Evolutionary conservation across 1,140 invertebrate species (phyloP).

Genomic region (Centruroides sculpturatus): DNA sequence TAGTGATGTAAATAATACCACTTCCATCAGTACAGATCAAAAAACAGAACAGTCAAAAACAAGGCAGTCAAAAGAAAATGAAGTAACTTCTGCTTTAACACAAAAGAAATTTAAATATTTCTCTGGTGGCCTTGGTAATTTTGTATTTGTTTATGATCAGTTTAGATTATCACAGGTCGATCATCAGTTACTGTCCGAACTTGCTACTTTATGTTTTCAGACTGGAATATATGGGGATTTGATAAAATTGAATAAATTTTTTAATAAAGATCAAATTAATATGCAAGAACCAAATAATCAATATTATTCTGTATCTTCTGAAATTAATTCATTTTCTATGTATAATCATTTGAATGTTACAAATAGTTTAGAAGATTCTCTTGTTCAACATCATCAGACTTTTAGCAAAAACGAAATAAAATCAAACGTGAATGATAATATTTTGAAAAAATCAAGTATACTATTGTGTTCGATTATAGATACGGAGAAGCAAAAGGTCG

Average conservation of each 20-base stretch:
- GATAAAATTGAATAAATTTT: not conserved
- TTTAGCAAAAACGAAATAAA: too few species aligned
- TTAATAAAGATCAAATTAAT: not conserved
- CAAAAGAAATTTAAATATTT: too few species aligned
- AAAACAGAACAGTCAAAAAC: too few species aligned
- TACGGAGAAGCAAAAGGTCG: too few species aligned
- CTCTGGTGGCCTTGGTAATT: constrained; percentile 1
- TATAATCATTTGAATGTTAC: too few species aligned
- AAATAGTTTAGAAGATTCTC: not conserved
- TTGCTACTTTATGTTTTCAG: constrained; percentile 10
- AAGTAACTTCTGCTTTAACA: too few species aligned
- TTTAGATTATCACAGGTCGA: constrained; percentile 5
- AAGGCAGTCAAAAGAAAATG: too few species aligned
- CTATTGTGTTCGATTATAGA: too few species aligned
- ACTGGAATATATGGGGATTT: constrained; percentile 9
- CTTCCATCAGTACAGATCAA: too few species aligned
- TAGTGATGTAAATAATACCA: too few species aligned
- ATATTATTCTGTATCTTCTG: not conserved
- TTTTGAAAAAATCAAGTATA: too few species aligned
- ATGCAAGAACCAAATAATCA: not conserved
- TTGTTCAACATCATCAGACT: not conserved
- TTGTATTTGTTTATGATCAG: constrained; percentile 14
- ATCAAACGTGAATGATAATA: too few species aligned
- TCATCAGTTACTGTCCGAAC: constrained; percentile 7
- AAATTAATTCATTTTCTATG: not conserved